Evolutionary conservation across 2,797 vertebrate species (phyloP).

Genomic region (Protosalanx chinensis): DNA sequence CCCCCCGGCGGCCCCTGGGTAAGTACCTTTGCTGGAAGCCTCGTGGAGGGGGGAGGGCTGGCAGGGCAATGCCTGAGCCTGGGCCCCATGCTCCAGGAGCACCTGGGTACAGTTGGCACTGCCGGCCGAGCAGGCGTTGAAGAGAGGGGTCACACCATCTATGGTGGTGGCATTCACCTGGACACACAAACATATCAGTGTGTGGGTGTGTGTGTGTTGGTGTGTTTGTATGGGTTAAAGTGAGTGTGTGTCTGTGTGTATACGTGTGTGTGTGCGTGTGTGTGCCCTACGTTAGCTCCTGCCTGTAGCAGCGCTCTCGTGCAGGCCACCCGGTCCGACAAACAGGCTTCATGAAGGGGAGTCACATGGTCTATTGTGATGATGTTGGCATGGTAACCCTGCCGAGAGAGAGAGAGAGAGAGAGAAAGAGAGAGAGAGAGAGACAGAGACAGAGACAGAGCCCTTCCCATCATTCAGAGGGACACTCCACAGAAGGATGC

Average conservation of each 20-base stretch:
- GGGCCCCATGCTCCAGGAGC: slow-evolving; percentile 86
- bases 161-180: slow-evolving; percentile 92
- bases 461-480: background rate
- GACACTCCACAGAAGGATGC: background rate
- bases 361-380: slow-evolving; percentile 93
- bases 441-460: too few relatives aligned
- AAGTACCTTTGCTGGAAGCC: slow-evolving; percentile 87
- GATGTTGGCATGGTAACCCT: slow-evolving; percentile 89
- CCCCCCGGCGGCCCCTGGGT: too few relatives aligned
- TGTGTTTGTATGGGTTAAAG: background rate
- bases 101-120: slow-evolving; percentile 82
- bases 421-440: too few relatives aligned
- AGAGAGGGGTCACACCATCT: slow-evolving; percentile 89
- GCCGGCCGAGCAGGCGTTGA: slow-evolving; percentile 86
- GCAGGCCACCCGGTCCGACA: slow-evolving; percentile 90
- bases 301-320: slow-evolving; percentile 87
- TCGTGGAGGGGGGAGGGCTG: slow-evolving; percentile 89
- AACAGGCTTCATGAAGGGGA: slow-evolving; percentile 92
- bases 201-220: background rate
- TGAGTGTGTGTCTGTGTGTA: slow-evolving; percentile 2
- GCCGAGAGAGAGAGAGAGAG: background rate
- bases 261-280: background rate
- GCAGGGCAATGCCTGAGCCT: slow-evolving; percentile 77
- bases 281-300: slow-evolving; percentile 83
- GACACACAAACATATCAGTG: background rate